phyloP scores from a whole-genome alignment of 1,140 invertebrate genomes.

The Luehdorfia chinensis region DNA sequence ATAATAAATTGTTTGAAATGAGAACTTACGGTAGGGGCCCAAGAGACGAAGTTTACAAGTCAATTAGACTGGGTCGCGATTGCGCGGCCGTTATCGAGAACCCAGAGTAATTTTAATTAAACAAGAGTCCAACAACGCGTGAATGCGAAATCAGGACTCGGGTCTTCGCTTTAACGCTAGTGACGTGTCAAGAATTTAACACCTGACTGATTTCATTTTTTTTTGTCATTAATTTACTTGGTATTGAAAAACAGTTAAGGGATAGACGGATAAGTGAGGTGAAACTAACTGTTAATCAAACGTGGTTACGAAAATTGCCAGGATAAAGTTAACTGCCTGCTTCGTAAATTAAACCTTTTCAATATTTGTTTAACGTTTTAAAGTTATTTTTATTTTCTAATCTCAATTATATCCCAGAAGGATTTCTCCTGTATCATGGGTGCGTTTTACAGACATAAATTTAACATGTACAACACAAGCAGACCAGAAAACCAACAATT shows the following conservation, averaged over 20 bases:
- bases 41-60: slow-evolving; percentile 26
- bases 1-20: not conserved
- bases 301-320: not conserved
- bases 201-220: too few species aligned
- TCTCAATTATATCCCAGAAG: too few species aligned
- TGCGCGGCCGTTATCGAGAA: slow-evolving; percentile 19
- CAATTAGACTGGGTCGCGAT: slow-evolving; percentile 25
- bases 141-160: slow-evolving; percentile 4
- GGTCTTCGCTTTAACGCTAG: not conserved
- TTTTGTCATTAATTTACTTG: too few species aligned
- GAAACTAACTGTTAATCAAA: not conserved
- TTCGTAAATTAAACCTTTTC: too few species aligned
- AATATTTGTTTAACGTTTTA: too few species aligned
- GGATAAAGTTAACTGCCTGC: too few species aligned
- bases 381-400: too few species aligned
- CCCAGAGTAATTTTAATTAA: slow-evolving; percentile 23
- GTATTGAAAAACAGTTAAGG: too few species aligned
- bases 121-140: slow-evolving; percentile 24
- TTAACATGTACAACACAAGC: too few species aligned
- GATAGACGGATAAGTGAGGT: not conserved
- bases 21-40: not conserved
- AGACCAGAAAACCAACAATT: too few species aligned
- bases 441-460: too few species aligned
- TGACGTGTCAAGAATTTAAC: not conserved
- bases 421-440: too few species aligned